Conservation (phyloP, 2,888 invertebrate genomes). For the Drosophila koepferae region DNA sequence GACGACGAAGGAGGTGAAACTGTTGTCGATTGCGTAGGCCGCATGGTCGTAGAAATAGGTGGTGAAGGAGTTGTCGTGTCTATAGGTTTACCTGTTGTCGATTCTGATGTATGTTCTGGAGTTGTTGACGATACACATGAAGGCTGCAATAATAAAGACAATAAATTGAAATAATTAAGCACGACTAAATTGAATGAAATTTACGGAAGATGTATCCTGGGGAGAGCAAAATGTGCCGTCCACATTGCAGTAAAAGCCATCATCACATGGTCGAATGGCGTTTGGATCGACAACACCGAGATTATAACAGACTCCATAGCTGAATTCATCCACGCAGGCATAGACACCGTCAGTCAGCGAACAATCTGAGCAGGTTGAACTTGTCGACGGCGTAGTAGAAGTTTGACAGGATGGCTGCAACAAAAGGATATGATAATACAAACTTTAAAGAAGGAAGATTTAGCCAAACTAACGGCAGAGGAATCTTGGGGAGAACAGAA, state of each 20-base stretch:
- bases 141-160: slow-evolving; percentile 31
- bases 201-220: slow-evolving; percentile 39
- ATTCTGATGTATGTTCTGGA: not conserved
- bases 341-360: slow-evolving; percentile 37
- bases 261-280: slow-evolving; percentile 34
- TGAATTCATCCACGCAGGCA: slow-evolving; percentile 56
- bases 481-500: slow-evolving; percentile 46
- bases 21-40: not conserved
- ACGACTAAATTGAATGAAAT: not conserved
- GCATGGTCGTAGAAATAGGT: not conserved
- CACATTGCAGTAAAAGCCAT: slow-evolving; percentile 47
- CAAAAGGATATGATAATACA: not conserved
- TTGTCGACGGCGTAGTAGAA: slow-evolving; percentile 1
- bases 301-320: slow-evolving; percentile 56
- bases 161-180: not conserved
- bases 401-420: slow-evolving; percentile 45
- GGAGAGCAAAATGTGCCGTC: slow-evolving; percentile 39
- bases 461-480: slow-evolving; percentile 33
- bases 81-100: not conserved
- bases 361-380: slow-evolving; percentile 49
- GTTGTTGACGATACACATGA: slow-evolving; percentile 27
- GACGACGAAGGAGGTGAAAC: not conserved
- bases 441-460: not conserved
- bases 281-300: not conserved
- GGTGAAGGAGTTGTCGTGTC: not conserved